These are phyloP conservation scores for Haliclystus octoradiatus DNA, from an alignment of 30 jellyfish, hydroid and myxozoan genomes.

Conservation along the genomic window DNA sequence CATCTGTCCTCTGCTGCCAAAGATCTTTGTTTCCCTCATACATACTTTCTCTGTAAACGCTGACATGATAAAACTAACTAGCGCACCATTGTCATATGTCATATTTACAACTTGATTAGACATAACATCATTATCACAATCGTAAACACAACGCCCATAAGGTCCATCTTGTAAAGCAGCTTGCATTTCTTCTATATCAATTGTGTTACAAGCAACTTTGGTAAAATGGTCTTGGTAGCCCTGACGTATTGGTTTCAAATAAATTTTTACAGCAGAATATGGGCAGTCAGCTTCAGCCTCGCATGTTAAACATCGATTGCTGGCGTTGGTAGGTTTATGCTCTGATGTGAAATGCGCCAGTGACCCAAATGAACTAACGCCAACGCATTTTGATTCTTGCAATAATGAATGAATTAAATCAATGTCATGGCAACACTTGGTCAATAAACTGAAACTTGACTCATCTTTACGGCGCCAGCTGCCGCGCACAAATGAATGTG, in stretches of 20 bases:
- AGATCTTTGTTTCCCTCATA: slow-evolving; percentile 39
- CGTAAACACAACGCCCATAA: slow-evolving; percentile 84
- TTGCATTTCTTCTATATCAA: slow-evolving; percentile 45
- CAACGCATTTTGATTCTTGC: slow-evolving; percentile 42
- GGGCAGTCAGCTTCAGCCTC: slow-evolving; percentile 62
- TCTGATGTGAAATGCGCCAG: slow-evolving; percentile 41
- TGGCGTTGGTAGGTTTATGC: slow-evolving; percentile 58
- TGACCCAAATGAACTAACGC: slow-evolving; percentile 67
- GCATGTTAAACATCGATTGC: slow-evolving; percentile 59
- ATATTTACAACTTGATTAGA: slow-evolving; percentile 73
- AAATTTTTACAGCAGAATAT: slow-evolving; percentile 66
- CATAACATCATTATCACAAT: slow-evolving; percentile 84
- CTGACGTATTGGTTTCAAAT: slow-evolving; percentile 34
- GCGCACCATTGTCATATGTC: slow-evolving; percentile 68
- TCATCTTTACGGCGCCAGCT: slow-evolving; percentile 56
- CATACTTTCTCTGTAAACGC: slow-evolving; percentile 81
- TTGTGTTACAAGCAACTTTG: slow-evolving; percentile 29
- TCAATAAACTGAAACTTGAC: slow-evolving; percentile 42
- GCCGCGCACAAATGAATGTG: slow-evolving; percentile 87
- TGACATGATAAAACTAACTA: slow-evolving; percentile 56
- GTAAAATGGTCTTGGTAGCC: slow-evolving; percentile 52
- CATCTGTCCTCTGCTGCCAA: slow-evolving; percentile 75
- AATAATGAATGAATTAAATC: slow-evolving; percentile 59
- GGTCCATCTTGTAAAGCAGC: slow-evolving; percentile 59
- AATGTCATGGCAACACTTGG: slow-evolving; percentile 81